phyloP scores from a whole-genome alignment of 2,113 vertebrate species.

The Emberiza fucata region DNA sequence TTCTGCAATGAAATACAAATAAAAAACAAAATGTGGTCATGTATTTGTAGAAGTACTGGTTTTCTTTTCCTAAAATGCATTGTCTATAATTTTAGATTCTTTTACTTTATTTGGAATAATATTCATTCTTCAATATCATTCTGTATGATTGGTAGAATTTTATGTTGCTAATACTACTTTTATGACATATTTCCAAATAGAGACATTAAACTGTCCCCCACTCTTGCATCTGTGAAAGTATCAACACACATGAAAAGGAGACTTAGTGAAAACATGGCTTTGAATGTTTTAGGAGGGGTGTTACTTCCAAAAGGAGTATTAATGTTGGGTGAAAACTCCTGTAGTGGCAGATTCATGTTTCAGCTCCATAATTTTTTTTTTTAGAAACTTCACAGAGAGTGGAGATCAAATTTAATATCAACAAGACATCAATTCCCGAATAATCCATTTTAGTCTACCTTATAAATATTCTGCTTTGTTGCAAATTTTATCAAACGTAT shows the following conservation, averaged over 20 bases:
- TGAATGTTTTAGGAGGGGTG: not conserved
- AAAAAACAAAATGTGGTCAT: not conserved
- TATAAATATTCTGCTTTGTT: not conserved
- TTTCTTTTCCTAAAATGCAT: not conserved
- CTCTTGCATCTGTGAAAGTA: not conserved
- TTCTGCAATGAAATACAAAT: not conserved
- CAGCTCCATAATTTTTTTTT: not conserved
- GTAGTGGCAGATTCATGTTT: not conserved
- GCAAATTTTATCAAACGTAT: not conserved
- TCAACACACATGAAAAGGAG: not conserved
- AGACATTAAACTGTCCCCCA: not conserved
- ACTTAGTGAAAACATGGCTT: not conserved
- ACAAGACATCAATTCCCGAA: not conserved
- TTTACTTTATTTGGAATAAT: not conserved
- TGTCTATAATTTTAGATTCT: not conserved
- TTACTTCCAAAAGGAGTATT: not conserved
- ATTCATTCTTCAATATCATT: not conserved
- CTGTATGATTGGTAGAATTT: not conserved
- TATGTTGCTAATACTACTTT: not conserved
- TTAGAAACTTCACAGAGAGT: not conserved
- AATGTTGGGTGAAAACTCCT: not conserved
- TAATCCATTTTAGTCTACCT: not conserved
- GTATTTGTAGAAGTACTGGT: not conserved
- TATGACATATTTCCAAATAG: not conserved
- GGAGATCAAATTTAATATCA: not conserved